Percentiles rank a stretch among this genome's conserved stretches.
Evolutionary conservation across 1,140 invertebrate genomes (phyloP).

Genomic region (Mycetomoellerius zeteki): DNA sequence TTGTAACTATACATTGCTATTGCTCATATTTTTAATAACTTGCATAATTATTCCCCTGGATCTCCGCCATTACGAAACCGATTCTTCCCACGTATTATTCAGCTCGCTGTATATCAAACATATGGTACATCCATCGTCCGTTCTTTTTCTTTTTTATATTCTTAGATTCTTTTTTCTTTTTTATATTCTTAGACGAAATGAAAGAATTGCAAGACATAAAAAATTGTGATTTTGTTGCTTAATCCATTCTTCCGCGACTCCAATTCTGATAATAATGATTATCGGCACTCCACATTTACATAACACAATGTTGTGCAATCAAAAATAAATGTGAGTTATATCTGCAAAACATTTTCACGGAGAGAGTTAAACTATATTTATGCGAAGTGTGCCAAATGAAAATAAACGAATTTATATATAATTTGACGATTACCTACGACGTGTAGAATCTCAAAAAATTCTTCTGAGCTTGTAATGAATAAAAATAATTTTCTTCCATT

Average conservation of each 20-base stretch:
- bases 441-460: background rate
- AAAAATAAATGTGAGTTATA: constrained; percentile 19
- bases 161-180: too few relatives aligned
- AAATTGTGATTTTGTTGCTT: background rate
- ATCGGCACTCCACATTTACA: constrained; percentile 21
- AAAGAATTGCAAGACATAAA: constrained; percentile 18
- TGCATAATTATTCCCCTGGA: background rate
- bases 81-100: background rate
- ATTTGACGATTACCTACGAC: background rate
- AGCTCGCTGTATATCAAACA: background rate
- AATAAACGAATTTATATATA: background rate
- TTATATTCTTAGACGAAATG: background rate
- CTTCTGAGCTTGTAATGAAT: background rate
- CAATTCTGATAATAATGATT: constrained; percentile 41
- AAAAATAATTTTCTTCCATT: background rate
- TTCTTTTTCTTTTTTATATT: background rate
- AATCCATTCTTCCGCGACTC: background rate
- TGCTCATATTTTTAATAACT: background rate
- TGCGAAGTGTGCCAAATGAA: background rate
- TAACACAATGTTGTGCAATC: constrained; percentile 33
- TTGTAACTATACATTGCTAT: background rate
- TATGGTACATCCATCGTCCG: background rate
- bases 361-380: background rate
- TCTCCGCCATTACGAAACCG: background rate
- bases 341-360: constrained; percentile 12